Evolutionary conservation across 1,140 invertebrate genomes (phyloP).

Genomic region (Halesus radiatus): DNA sequence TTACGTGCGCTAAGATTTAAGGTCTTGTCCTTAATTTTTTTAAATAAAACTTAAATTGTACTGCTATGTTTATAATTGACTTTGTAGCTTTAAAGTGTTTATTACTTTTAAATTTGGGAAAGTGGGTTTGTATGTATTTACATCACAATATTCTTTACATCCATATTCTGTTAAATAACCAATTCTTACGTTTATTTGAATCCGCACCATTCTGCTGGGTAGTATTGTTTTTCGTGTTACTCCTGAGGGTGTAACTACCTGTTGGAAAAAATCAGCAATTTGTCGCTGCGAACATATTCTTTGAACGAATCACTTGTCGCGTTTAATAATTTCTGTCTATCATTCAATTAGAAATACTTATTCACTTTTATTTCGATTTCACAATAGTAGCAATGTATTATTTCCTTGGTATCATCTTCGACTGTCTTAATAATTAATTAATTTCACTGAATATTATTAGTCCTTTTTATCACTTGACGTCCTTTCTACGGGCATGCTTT

Average conservation of each 20-base stretch:
- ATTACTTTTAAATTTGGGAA: too few relatives aligned
- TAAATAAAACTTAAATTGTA: too few relatives aligned
- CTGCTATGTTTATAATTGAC: too few relatives aligned
- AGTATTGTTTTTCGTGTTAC: neutral
- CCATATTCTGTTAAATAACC: neutral
- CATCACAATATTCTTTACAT: too few relatives aligned
- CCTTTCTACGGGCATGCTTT: neutral
- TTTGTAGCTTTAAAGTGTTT: too few relatives aligned
- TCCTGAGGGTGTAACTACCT: conserved; percentile 5
- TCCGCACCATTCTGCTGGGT: conserved; percentile 14
- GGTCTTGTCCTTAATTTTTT: too few relatives aligned
- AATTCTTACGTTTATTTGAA: conserved; percentile 25
- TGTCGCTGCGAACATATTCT: neutral
- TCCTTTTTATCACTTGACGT: conserved; percentile 1
- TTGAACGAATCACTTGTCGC: neutral
- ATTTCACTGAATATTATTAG: conserved; percentile 1
- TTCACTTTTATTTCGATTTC: neutral
- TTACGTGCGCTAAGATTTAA: too few relatives aligned
- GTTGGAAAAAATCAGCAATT: conserved; percentile 11
- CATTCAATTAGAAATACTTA: neutral
- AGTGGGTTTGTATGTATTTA: too few relatives aligned
- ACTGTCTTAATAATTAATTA: neutral
- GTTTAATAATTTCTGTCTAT: neutral
- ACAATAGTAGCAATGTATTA: neutral
- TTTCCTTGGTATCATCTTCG: conserved; percentile 33